These are phyloP conservation scores for Mechanitis mazaeus DNA, from an alignment of 2,888 invertebrate genomes.

Conservation along the genomic window DNA sequence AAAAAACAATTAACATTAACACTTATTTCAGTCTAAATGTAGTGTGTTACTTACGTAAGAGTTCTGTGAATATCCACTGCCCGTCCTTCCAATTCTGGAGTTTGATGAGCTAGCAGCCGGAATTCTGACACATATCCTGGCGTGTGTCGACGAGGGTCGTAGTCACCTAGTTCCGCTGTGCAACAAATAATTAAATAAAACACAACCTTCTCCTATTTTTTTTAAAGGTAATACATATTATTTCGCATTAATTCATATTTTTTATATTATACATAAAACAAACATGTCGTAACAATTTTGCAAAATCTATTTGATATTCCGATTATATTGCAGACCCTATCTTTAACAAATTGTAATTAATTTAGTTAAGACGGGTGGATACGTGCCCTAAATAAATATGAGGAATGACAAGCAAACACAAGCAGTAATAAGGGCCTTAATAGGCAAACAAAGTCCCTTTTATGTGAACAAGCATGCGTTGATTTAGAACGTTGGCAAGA, in stretches of 20 bases:
- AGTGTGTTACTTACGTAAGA: conserved; percentile 80
- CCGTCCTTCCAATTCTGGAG: conserved; percentile 90
- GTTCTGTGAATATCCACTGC: conserved; percentile 93
- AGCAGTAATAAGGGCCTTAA: conserved; percentile 30
- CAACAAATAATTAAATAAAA: conserved; percentile 22
- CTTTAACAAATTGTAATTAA: conserved; percentile 48
- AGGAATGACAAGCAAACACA: conserved; percentile 40
- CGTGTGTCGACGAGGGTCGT: conserved; percentile 90
- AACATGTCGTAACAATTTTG: conserved; percentile 8
- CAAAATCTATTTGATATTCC: conserved; percentile 22
- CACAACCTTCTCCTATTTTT: conserved; percentile 25
- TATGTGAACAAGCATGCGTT: conserved; percentile 11
- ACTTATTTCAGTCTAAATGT: background rate
- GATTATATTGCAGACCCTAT: conserved; percentile 36
- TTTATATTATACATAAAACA: conserved; percentile 20
- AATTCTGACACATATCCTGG: conserved; percentile 97
- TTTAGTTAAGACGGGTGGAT: conserved; percentile 39
- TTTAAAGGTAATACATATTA: no score
- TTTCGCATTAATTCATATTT: background rate
- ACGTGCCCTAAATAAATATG: conserved; percentile 53
- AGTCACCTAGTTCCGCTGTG: conserved; percentile 96
- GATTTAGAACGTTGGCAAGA: conserved; percentile 18
- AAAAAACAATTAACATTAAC: background rate
- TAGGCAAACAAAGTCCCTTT: conserved; percentile 25
- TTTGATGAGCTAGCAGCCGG: conserved; percentile 93